Evolutionary conservation across 2,113 vertebrate genomes (phyloP).

Genomic region (Phaethornis superciliosus): DNA sequence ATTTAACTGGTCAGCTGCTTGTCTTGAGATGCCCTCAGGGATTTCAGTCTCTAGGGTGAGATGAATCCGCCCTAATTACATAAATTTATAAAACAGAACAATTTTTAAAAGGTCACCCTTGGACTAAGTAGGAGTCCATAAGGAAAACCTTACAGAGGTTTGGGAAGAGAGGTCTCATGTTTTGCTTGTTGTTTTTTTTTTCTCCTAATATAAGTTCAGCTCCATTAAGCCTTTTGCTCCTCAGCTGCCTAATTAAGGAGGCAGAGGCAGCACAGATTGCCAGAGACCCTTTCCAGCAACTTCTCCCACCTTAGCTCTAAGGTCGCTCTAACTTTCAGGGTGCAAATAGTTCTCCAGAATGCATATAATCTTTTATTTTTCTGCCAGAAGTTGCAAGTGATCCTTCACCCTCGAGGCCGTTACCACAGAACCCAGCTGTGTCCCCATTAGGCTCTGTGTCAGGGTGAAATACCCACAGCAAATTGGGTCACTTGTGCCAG

Average conservation of each 20-base stretch:
- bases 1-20: not conserved
- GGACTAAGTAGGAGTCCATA: not conserved
- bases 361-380: not conserved
- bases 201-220: not conserved
- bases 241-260: not conserved
- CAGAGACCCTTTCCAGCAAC: not conserved
- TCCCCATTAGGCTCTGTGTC: fast-evolving
- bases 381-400: not conserved
- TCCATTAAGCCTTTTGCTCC: not conserved
- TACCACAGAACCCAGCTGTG: no score
- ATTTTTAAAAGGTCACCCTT: not conserved
- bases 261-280: not conserved
- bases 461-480: not conserved
- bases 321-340: not conserved
- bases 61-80: not conserved
- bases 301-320: not conserved
- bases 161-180: not conserved
- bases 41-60: not conserved
- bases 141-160: not conserved
- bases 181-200: not conserved
- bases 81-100: no score
- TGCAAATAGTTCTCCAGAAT: not conserved
- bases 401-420: not conserved
- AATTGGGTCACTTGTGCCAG: not conserved
- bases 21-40: not conserved